A percentile compares a stretch with the other conserved stretches of the same genome.
phyloP scores from a whole-genome alignment of 2,113 vertebrate species.

The Trichechus manatus region DNA sequence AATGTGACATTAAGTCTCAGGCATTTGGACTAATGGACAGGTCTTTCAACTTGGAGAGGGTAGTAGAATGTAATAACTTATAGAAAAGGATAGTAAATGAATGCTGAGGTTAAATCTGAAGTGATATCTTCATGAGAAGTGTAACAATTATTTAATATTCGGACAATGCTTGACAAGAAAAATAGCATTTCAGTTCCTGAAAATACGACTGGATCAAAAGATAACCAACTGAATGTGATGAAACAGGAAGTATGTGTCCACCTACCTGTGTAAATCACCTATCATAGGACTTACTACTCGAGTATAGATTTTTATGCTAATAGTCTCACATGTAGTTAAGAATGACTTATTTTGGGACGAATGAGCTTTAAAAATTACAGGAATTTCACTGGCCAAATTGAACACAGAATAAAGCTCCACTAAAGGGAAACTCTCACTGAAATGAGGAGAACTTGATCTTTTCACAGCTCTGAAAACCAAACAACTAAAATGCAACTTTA shows the following conservation, averaged over 20 bases:
- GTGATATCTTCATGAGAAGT: not conserved
- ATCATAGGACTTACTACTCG: not conserved
- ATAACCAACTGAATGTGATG: not conserved
- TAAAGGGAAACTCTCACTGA: not conserved
- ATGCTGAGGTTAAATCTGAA: not conserved
- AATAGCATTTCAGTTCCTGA: not conserved
- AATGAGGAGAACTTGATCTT: not conserved
- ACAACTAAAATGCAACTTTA: not conserved
- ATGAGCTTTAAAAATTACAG: not conserved
- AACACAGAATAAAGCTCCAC: not conserved
- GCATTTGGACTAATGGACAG: not conserved
- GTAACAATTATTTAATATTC: not conserved
- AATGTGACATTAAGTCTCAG: not conserved
- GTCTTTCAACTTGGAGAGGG: too few species aligned
- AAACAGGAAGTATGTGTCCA: too few species aligned
- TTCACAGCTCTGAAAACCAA: not conserved
- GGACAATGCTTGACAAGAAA: not conserved
- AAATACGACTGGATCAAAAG: not conserved
- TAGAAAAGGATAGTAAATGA: not conserved
- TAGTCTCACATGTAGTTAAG: not conserved
- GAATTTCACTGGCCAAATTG: not conserved
- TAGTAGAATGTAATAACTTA: not conserved
- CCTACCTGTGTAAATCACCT: accelerated
- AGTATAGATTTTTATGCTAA: not conserved
- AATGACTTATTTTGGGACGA: not conserved